phyloP scores from a whole-genome alignment of 2,113 vertebrate species.

The Erythrocercus mccallii region DNA sequence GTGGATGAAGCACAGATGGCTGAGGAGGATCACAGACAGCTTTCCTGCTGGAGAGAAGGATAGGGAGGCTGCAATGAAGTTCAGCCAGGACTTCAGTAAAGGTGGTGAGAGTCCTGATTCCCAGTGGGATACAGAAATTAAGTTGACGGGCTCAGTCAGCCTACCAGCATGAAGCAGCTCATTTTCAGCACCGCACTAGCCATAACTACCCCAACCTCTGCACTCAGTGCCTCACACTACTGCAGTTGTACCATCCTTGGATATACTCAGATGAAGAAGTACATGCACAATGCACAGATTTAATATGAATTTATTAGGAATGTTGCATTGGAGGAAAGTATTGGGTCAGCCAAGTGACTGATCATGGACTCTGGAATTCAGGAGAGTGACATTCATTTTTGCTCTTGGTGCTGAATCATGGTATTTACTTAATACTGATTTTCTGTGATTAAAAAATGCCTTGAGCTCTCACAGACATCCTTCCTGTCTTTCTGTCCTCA shows the following conservation, averaged over 20 bases:
- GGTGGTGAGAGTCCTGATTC: neutral
- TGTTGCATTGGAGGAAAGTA: neutral
- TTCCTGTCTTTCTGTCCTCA: neutral
- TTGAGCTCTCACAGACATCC: neutral
- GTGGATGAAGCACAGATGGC: neutral
- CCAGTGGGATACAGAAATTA: neutral
- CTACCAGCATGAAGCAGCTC: neutral
- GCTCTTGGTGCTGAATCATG: neutral
- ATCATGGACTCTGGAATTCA: neutral
- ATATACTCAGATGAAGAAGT: neutral
- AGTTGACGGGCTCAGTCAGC: neutral
- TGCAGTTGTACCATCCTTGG: accelerated
- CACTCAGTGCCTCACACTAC: accelerated
- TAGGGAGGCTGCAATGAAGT: neutral
- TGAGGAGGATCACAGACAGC: neutral
- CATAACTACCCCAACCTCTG: accelerated
- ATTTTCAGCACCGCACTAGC: neutral
- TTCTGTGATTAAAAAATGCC: neutral
- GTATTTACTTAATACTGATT: neutral
- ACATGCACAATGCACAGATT: neutral
- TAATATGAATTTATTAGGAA: neutral
- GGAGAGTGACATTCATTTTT: neutral
- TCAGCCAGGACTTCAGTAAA: neutral
- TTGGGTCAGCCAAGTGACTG: neutral
- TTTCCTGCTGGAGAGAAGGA: neutral